These are phyloP conservation scores for Drosophila tripunctata DNA, from an alignment of 2,888 invertebrate species.

Conservation along the genomic window DNA sequence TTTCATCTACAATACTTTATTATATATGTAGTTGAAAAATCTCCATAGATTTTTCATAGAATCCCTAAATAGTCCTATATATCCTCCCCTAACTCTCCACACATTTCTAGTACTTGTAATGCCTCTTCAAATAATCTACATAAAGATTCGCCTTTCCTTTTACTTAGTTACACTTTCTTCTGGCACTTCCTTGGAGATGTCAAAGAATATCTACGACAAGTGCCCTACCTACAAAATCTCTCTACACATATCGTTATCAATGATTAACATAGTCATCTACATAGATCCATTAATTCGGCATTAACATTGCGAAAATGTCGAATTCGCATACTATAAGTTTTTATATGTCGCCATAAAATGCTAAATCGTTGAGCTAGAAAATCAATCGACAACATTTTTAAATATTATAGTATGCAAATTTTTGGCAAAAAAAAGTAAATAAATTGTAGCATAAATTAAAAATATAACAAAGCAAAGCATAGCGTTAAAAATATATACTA, in stretches of 20 bases:
- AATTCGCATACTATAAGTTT: conserved; percentile 1
- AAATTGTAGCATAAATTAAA: conserved; percentile 7
- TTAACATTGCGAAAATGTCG: conserved; percentile 23
- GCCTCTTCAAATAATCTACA: no score
- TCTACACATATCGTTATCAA: background rate
- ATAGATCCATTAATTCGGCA: conserved; percentile 47
- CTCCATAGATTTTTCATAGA: no score
- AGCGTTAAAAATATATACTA: background rate
- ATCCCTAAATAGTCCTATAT: no score
- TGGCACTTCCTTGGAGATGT: no score
- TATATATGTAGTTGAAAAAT: no score
- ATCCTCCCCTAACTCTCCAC: no score
- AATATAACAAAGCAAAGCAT: background rate
- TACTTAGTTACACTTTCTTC: background rate
- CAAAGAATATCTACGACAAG: background rate
- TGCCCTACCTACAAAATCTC: background rate
- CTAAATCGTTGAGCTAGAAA: conserved; percentile 21
- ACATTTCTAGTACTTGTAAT: no score
- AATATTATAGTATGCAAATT: conserved; percentile 8
- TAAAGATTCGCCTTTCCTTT: background rate
- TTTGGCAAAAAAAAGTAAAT: background rate
- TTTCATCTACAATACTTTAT: no score
- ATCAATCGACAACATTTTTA: background rate
- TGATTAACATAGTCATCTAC: conserved; percentile 4
- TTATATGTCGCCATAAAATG: conserved; percentile 20